phyloP scores from a whole-genome alignment of 2,797 vertebrate species.

The Sebastes nivosus region DNA sequence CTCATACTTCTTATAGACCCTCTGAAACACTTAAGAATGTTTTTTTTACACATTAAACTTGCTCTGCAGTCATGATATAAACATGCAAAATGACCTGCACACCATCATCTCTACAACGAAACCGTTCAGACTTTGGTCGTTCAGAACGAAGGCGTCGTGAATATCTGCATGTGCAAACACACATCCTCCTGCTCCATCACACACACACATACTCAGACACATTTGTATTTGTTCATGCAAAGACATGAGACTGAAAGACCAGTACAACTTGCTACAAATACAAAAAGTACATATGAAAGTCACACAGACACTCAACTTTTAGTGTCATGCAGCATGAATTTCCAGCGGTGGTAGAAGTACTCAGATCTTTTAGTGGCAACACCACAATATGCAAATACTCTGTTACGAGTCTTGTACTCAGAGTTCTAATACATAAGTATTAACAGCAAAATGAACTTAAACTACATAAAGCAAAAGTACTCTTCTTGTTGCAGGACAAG shows the following conservation, averaged over 20 bases:
- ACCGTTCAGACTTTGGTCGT: neutral
- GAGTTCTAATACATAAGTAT: neutral
- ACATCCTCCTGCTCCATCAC: neutral
- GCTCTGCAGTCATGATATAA: neutral
- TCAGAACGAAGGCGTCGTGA: neutral
- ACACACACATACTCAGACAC: neutral
- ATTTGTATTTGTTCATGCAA: neutral
- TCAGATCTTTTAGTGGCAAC: neutral
- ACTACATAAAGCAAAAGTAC: neutral
- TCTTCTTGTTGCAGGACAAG: neutral
- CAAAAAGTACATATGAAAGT: constrained; percentile 1
- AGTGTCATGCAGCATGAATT: neutral
- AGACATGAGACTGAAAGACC: neutral
- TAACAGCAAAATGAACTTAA: neutral
- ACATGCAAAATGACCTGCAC: neutral
- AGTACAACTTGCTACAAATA: constrained; percentile 12
- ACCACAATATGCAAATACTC: neutral
- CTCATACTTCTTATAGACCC: neutral
- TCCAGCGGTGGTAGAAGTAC: neutral
- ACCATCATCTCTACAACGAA: neutral
- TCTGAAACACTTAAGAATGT: neutral
- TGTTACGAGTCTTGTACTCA: neutral
- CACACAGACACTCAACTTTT: neutral
- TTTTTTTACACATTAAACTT: neutral
- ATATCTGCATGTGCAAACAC: neutral